These are phyloP conservation scores for Emys orbicularis DNA, from an alignment of 2,797 vertebrate species.

Conservation along the genomic window DNA sequence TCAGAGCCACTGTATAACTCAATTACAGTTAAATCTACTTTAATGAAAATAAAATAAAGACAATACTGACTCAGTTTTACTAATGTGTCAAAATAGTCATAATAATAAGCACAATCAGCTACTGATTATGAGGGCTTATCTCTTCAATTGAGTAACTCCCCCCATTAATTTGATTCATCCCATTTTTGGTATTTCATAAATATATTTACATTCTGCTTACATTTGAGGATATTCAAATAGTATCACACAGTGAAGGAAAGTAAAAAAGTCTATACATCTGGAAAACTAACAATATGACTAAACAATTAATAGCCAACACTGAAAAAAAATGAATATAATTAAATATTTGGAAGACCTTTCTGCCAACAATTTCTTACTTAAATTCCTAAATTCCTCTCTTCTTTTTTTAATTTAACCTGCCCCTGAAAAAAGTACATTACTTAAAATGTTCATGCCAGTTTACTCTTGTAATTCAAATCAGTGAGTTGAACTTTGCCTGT, in stretches of 20 bases:
- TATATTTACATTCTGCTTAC: conserved; percentile 15
- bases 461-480: background rate
- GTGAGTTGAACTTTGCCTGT: conserved; percentile 7
- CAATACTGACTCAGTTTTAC: background rate
- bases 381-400: background rate
- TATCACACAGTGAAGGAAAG: conserved; percentile 9
- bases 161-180: background rate
- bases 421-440: background rate
- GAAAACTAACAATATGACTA: background rate
- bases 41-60: conserved; percentile 29
- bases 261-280: conserved; percentile 5
- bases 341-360: conserved; percentile 7
- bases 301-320: background rate
- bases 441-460: background rate
- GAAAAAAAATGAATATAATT: conserved; percentile 1
- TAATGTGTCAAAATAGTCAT: background rate
- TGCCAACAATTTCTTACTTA: conserved; percentile 10
- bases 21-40: conserved; percentile 3
- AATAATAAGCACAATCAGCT: background rate
- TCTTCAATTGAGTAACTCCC: background rate
- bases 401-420: background rate
- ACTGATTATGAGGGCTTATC: background rate
- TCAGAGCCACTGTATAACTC: background rate
- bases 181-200: conserved; percentile 1
- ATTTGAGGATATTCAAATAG: conserved; percentile 6